Evolutionary conservation across 2,113 vertebrate genomes (phyloP), one percentile per base, ranked within the genome.

Genomic region (Hippocampus abdominalis): DNA sequence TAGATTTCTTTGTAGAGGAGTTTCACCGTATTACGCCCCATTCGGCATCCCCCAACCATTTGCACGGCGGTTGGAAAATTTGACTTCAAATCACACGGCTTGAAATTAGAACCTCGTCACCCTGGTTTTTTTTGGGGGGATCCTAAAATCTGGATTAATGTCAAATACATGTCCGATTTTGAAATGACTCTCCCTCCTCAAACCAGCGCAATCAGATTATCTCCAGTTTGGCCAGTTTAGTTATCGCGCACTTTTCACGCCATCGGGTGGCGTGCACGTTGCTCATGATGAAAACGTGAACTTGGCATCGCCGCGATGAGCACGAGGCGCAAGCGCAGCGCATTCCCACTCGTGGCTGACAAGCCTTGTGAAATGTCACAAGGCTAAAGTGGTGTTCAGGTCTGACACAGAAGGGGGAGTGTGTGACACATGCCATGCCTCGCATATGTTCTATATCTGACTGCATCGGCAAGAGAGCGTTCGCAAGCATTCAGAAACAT

Each of bases 301-400:
- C 57, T 63, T 69, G 64, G 69, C 68, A 70, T 76, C 60, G 48
- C 64, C 59, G 69, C 12, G 68, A 69, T 62, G 6, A 23, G 36
- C 51, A 66, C 66, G 68, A 80, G 72, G 65, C 54, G 49, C 51
- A 71, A 77, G 73, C 68, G 72, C 69, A 73, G 71, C 66, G 69
- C 71, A 42, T 62, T 70, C 53, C 69, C 72, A 51, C 68, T 80
- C 80, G 76, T 78, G 71, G 69, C 69, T 64, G 67, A 57, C 63
- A 51, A 73, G 66, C 69, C 70, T 68, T 16, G 51, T 71, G 59
- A 89, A 90, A 90, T 88, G 82, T 86, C 85, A 88, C 46, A 16
- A n/a, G 42, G 72, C 68, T 39, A 0, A 42, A 36, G 65, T 76
- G 81, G 74, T 79, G 86, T 90, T 80, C 70, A 25, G 72, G 71